Percentiles rank a stretch among this genome's conserved stretches.
phyloP scores from a whole-genome alignment of 2,797 vertebrate genomes.

The Spinibarbus caldwelli region DNA sequence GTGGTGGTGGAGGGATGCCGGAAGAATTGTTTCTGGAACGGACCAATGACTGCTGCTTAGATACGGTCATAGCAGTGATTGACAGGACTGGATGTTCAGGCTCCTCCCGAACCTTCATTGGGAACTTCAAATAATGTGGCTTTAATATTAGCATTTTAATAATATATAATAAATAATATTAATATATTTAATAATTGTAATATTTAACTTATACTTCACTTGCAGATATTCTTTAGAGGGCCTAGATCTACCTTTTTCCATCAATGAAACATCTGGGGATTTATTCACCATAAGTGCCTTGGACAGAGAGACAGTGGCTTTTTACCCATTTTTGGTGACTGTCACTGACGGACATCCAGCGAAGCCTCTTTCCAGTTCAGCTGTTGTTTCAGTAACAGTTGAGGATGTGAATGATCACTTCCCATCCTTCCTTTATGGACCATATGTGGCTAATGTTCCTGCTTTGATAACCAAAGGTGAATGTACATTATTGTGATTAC shows the following conservation, averaged over 20 bases:
- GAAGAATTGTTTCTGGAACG: too few relatives aligned
- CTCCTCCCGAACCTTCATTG: too few relatives aligned
- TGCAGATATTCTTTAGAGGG: constrained; percentile 75
- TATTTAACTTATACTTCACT: constrained; percentile 1
- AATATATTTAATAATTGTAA: too few relatives aligned
- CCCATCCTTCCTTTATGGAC: constrained; percentile 78
- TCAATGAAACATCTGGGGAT: constrained; percentile 76
- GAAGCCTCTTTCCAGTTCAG: constrained; percentile 72
- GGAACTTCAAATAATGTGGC: background rate
- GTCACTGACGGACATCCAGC: constrained; percentile 70
- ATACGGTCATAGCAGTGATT: too few relatives aligned
- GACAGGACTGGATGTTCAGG: too few relatives aligned
- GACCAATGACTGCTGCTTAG: too few relatives aligned
- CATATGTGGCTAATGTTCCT: constrained; percentile 78
- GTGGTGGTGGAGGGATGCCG: too few relatives aligned
- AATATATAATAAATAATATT: too few relatives aligned
- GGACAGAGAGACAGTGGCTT: constrained; percentile 74
- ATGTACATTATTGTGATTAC: background rate
- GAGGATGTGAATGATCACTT: constrained; percentile 78
- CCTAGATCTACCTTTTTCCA: constrained; percentile 69
- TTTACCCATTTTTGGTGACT: constrained; percentile 73
- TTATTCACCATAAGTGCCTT: constrained; percentile 70
- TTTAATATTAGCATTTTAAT: background rate
- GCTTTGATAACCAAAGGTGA: constrained; percentile 69
- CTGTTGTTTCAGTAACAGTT: constrained; percentile 72